Base-by-base conservation (phyloP, 2,888 invertebrate species). In the Stenurella melanura region DNA sequence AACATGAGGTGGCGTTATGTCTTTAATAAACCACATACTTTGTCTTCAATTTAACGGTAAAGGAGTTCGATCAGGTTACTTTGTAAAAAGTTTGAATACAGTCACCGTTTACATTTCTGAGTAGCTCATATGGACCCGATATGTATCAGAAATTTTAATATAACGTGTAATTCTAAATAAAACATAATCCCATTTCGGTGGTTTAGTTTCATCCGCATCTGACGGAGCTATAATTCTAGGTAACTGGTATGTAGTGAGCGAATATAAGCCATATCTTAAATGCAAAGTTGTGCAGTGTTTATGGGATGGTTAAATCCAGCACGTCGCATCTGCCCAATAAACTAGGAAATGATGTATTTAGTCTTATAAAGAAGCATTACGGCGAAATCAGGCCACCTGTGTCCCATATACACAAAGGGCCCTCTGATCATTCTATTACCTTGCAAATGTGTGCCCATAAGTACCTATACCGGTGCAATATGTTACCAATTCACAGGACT, bases 331-430 rank as follows among this genome's bases (percentile, higher is more conserved):
- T 84, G 84, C 81, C 82, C 81, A 80, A 82, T 84, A 84, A 82
- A 83, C 82, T 81, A 73, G 78, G 73, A 81, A 83, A 83, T 84
- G 82, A 83, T 80, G 81, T 84, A 84, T 82, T 82, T 82, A 80
- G 83, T 79, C 76, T 76, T 74, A 80, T 84, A 84, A 83, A 84
- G 82, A 82, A 81, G 83, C 81, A 84, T 84, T 85, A 84, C 78
- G 74, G 80, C 81, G 78, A 81, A 83, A 83, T 80, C 80, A 74
- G 76, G 74, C 75, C 83, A 85, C 84, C 84, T 85, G 85, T 67
- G 83, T 73, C 82, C 82, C 78, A 57, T 69, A 71, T 68, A 75
- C 78, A 81, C 60, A 60, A 70, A 70, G 68, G 78, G 75, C 72
- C 68, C 70, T 79, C 72, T 77, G 75, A 79, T 80, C 75, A 70